Percentiles rank a stretch among this genome's conserved stretches.
These are phyloP conservation scores for Melanostigma gelatinosum DNA, from an alignment of 2,113 vertebrate species.

Conservation along the genomic window DNA sequence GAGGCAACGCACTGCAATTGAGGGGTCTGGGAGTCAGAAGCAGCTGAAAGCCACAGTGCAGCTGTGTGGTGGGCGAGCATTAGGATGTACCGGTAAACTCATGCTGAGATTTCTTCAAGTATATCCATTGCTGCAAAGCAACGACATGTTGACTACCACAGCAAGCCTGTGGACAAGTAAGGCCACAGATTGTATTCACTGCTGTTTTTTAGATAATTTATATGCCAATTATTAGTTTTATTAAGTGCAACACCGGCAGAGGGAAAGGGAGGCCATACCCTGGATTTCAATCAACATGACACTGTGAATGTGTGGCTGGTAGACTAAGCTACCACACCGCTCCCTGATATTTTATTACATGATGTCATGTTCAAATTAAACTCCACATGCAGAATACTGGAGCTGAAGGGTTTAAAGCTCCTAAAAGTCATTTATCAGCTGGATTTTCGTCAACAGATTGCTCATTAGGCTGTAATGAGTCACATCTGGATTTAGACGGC, in stretches of 20 bases:
- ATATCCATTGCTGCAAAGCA: conserved; percentile 27
- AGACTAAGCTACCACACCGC: conserved; percentile 44
- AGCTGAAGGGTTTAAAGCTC: conserved; percentile 59
- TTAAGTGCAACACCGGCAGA: conserved; percentile 9
- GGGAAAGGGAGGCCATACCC: neutral
- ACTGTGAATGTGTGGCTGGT: conserved; percentile 30
- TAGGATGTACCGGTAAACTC: conserved; percentile 40
- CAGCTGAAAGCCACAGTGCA: conserved; percentile 43
- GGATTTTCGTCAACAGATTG: conserved; percentile 76
- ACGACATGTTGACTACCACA: conserved; percentile 2
- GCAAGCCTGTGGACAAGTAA: conserved; percentile 7
- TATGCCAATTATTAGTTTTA: neutral
- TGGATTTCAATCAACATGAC: conserved; percentile 46
- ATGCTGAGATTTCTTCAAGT: conserved; percentile 39
- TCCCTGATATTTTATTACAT: conserved; percentile 65
- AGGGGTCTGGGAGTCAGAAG: conserved; percentile 50
- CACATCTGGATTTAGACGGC: conserved; percentile 74
- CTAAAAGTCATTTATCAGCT: conserved; percentile 74
- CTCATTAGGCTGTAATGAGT: no score
- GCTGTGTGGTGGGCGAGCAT: conserved; percentile 37
- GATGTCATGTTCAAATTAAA: conserved; percentile 68
- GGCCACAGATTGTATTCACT: conserved; percentile 20
- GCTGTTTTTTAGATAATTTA: conserved; percentile 7
- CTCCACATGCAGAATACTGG: conserved; percentile 48
- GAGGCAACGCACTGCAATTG: conserved; percentile 57